phyloP scores from a whole-genome alignment of 53 echinoderm and acorn worm species.

The Zoroaster sp. region DNA sequence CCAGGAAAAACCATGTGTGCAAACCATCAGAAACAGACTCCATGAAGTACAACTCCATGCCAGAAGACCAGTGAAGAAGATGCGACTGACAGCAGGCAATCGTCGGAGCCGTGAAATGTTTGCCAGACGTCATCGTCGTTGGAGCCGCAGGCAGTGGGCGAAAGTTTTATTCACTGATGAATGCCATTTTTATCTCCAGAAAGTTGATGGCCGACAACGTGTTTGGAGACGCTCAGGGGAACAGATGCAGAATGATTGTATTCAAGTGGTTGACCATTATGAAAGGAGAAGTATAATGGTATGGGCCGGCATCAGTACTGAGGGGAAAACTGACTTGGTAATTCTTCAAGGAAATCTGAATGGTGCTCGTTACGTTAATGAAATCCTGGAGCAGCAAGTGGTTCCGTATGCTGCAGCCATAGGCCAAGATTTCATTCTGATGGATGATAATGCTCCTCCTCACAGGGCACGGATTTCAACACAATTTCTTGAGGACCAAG shows the following conservation, averaged over 20 bases:
- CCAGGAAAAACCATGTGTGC: no score
- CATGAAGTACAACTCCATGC: no score
- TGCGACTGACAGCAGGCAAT: constrained; percentile 8
- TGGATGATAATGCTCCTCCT: constrained; percentile 49
- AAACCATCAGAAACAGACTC: no score
- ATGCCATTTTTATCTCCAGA: constrained; percentile 20
- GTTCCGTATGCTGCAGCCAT: constrained; percentile 47
- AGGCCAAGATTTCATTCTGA: constrained; percentile 40
- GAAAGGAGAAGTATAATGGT: constrained; percentile 31
- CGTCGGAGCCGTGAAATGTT: not conserved
- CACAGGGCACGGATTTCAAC: not conserved
- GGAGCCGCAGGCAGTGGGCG: constrained; percentile 19
- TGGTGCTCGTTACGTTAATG: constrained; percentile 14
- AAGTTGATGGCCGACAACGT: constrained; percentile 12
- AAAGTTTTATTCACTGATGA: constrained; percentile 31
- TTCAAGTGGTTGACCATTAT: not conserved
- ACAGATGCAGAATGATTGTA: not conserved
- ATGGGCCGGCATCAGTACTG: constrained; percentile 51
- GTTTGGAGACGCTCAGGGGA: constrained; percentile 43
- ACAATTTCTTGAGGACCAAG: not conserved
- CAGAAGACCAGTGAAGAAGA: constrained; percentile 2
- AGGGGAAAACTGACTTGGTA: constrained; percentile 10
- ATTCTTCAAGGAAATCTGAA: constrained; percentile 3
- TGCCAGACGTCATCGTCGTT: constrained; percentile 37
- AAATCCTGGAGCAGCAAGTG: constrained; percentile 49